Evolutionary conservation across 2,797 vertebrate species (phyloP).

Genomic region (Lutjanus campechanus): DNA sequence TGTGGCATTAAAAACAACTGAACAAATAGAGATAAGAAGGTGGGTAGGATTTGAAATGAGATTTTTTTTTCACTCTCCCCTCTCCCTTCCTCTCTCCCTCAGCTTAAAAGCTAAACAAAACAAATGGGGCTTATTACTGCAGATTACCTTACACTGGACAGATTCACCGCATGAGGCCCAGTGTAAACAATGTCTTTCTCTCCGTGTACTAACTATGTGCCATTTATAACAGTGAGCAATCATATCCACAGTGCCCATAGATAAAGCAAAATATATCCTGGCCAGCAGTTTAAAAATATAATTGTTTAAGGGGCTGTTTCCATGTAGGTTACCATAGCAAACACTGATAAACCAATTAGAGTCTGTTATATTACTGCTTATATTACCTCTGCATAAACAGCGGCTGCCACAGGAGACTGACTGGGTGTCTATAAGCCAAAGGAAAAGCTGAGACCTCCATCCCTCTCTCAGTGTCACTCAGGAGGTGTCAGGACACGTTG

Average conservation of each 20-base stretch:
- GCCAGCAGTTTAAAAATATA: constrained; percentile 84
- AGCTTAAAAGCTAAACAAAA: constrained; percentile 94
- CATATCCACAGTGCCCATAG: constrained; percentile 78
- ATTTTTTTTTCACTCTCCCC: constrained; percentile 82
- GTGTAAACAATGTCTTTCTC: constrained; percentile 89
- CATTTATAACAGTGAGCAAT: constrained; percentile 89
- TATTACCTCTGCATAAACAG: constrained; percentile 77
- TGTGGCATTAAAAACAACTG: constrained; percentile 99
- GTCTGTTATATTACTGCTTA: constrained; percentile 80
- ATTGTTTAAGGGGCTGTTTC: constrained; percentile 85
- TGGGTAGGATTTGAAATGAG: constrained; percentile 98
- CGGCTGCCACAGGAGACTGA: constrained; percentile 69
- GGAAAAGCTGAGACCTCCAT: constrained; percentile 73
- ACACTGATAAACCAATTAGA: constrained; percentile 88
- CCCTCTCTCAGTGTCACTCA: constrained; percentile 59
- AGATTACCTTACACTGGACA: constrained; percentile 92
- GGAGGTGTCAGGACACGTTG: constrained; percentile 46
- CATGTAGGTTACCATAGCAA: constrained; percentile 87
- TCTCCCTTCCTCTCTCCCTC: constrained; percentile 82
- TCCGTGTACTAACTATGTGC: constrained; percentile 84
- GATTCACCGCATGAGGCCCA: constrained; percentile 88
- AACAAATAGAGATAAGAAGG: constrained; percentile 99
- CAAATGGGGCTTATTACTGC: constrained; percentile 92
- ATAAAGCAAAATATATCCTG: constrained; percentile 85
- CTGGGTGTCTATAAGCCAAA: constrained; percentile 61